Conservation (phyloP, 2,113 vertebrate species). For the Sinocyclocheilus anophthalmus region DNA sequence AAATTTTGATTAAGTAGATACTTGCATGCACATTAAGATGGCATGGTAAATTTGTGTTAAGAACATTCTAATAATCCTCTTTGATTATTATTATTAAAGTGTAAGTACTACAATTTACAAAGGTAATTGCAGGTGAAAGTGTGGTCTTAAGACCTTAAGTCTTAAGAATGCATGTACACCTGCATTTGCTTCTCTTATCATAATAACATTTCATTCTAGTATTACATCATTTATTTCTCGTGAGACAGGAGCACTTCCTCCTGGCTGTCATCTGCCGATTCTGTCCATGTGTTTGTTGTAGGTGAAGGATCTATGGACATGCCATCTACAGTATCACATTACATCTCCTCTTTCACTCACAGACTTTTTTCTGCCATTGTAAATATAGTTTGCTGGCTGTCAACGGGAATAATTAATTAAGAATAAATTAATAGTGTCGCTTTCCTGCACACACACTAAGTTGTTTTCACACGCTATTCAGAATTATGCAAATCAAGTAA, state of each 20-base stretch:
- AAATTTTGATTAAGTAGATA: neutral
- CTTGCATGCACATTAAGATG: neutral
- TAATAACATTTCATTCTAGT: neutral
- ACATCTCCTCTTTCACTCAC: constrained; percentile 31
- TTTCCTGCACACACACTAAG: neutral
- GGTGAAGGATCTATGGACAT: constrained; percentile 14
- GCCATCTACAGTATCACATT: constrained; percentile 25
- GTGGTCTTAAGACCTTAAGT: neutral
- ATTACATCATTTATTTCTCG: neutral
- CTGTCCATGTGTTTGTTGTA: constrained; percentile 32
- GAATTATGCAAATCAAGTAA: neutral
- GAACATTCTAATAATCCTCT: neutral
- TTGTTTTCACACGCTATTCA: neutral
- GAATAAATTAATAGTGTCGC: neutral
- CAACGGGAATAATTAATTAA: neutral
- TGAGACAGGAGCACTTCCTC: constrained; percentile 20
- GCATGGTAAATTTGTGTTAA: neutral
- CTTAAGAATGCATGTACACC: neutral
- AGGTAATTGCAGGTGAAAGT: neutral
- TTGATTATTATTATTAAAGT: neutral
- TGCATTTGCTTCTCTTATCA: neutral
- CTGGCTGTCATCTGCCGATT: constrained; percentile 13
- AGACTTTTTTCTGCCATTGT: constrained; percentile 40
- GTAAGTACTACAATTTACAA: neutral
- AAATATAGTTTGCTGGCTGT: constrained; percentile 41